Evolutionary conservation across 2,888 invertebrate genomes (phyloP).

Genomic region (Euphydryas editha): DNA sequence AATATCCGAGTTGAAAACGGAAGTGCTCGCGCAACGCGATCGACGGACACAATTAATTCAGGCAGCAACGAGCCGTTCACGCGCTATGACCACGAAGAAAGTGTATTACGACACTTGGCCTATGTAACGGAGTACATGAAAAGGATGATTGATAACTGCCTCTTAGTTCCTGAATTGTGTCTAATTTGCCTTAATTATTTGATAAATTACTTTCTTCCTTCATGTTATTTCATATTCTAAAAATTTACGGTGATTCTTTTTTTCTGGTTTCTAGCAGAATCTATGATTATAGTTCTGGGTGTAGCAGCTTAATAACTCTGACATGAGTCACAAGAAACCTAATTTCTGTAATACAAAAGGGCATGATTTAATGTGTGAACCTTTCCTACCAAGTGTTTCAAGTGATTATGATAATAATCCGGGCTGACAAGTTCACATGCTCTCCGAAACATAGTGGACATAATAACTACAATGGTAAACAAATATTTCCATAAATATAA

Average conservation of each 20-base stretch:
- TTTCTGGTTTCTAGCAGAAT: too few relatives aligned
- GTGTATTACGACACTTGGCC: constrained; percentile 60
- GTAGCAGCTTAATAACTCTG: too few relatives aligned
- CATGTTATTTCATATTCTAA: not conserved
- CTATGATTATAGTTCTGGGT: too few relatives aligned
- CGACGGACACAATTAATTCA: constrained; percentile 59
- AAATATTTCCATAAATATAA: too few relatives aligned
- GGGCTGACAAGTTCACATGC: too few relatives aligned
- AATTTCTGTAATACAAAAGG: too few relatives aligned
- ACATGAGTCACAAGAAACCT: too few relatives aligned
- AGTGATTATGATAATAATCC: too few relatives aligned
- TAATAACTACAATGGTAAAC: too few relatives aligned
- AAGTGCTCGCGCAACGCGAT: constrained; percentile 62
- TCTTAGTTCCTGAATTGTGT: constrained; percentile 5
- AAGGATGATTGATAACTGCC: constrained; percentile 1
- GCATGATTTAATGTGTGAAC: too few relatives aligned
- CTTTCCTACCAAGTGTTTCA: too few relatives aligned
- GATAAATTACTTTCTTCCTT: not conserved
- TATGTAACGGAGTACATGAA: constrained; percentile 21
- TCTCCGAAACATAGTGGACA: too few relatives aligned
- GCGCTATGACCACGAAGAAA: constrained; percentile 65
- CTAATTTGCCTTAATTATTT: not conserved
- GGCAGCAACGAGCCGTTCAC: constrained; percentile 59
- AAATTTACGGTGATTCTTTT: not conserved
- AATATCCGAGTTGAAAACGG: constrained; percentile 54